These are phyloP conservation scores for Sphaeridia pumilis DNA, from an alignment of 2,888 invertebrate species.

Conservation along the genomic window DNA sequence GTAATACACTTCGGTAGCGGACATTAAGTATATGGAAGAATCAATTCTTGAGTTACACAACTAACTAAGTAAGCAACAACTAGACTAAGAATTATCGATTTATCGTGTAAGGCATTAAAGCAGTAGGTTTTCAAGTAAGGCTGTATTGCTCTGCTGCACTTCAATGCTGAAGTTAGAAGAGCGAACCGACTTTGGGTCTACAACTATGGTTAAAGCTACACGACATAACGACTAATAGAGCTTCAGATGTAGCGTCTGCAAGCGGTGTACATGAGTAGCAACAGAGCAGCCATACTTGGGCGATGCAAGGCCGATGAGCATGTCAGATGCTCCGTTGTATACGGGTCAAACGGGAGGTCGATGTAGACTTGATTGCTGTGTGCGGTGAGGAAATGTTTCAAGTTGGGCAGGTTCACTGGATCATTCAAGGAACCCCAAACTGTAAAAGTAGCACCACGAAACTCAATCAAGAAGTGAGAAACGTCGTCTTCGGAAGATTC, in stretches of 20 bases:
- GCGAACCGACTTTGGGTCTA: no score
- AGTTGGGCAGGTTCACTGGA: conserved; percentile 51
- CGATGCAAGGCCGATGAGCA: not conserved
- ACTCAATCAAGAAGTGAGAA: not conserved
- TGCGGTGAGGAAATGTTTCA: conserved; percentile 55
- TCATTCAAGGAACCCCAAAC: conserved; percentile 65
- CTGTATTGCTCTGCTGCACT: no score
- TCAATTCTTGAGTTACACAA: no score
- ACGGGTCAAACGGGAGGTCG: conserved; percentile 58
- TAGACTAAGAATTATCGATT: no score
- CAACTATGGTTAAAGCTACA: no score
- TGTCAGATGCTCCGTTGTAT: not conserved
- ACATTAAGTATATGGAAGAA: no score
- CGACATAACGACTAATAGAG: no score
- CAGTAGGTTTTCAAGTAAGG: no score
- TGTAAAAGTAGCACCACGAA: conserved; percentile 52
- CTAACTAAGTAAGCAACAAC: no score
- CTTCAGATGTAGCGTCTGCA: not conserved
- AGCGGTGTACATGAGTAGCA: not conserved
- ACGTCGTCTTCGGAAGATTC: conserved; percentile 46
- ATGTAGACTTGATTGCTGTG: conserved; percentile 59
- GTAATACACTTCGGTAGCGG: no score
- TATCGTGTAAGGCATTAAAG: no score
- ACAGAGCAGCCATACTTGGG: not conserved
- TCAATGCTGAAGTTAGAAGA: no score